Percentiles rank a stretch among this genome's conserved stretches.
Evolutionary conservation across 1,140 invertebrate species (phyloP).

Genomic region (Aethina tumida): DNA sequence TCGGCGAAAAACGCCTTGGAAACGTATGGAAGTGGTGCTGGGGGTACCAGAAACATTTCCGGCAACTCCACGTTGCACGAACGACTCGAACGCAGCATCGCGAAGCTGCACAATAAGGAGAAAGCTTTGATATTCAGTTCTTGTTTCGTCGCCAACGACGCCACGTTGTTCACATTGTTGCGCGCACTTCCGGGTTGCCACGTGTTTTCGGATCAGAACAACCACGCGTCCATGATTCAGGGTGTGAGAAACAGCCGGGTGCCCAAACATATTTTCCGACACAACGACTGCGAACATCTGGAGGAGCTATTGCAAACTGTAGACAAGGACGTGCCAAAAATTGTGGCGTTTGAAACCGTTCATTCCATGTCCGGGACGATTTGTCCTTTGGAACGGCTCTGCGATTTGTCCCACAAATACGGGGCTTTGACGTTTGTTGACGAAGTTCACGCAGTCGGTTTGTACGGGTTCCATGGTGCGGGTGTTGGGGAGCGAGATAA

Average conservation of each 20-base stretch:
- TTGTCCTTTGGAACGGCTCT: conserved; percentile 81
- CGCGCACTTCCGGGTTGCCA: conserved; percentile 82
- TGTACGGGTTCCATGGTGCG: conserved; percentile 89
- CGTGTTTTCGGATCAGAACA: conserved; percentile 95
- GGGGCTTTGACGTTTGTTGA: conserved; percentile 94
- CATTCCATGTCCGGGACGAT: conserved; percentile 98
- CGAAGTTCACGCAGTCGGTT: conserved; percentile 97
- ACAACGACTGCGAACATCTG: conserved; percentile 86
- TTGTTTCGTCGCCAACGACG: conserved; percentile 97
- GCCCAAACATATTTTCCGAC: conserved; percentile 89
- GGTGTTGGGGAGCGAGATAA: conserved; percentile 88
- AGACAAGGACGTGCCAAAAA: conserved; percentile 74
- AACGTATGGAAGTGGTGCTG: conserved; percentile 85
- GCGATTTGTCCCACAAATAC: conserved; percentile 82
- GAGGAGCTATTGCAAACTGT: conserved; percentile 66
- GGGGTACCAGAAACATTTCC: conserved; percentile 95
- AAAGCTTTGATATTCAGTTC: conserved; percentile 90
- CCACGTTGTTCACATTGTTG: conserved; percentile 87
- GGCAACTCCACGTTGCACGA: conserved; percentile 92
- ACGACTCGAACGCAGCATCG: conserved; percentile 75
- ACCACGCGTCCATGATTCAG: conserved; percentile 98
- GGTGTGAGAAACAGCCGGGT: conserved; percentile 89
- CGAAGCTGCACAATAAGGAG: conserved; percentile 85
- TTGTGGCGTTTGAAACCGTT: conserved; percentile 99
- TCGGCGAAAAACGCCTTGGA: conserved; percentile 74